Evolutionary conservation across 2,797 vertebrate species (phyloP).

Genomic region (Gila robusta): DNA sequence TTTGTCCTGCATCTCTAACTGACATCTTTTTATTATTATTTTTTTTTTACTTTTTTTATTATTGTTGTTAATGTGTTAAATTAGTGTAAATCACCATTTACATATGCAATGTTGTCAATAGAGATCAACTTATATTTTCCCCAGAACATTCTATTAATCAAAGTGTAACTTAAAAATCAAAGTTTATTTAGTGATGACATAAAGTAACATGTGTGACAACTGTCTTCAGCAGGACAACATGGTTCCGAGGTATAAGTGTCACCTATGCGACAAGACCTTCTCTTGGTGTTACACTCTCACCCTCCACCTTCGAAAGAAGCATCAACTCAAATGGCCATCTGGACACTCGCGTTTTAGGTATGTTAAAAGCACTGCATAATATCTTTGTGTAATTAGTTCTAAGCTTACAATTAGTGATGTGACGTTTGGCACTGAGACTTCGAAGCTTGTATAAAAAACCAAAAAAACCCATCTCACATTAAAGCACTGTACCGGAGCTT

Average conservation of each 20-base stretch:
- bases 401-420: background rate
- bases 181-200: background rate
- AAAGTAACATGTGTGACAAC: constrained; percentile 2
- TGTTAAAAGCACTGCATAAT: background rate
- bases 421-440: background rate
- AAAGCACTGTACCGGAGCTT: too few species aligned
- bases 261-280: constrained; percentile 83
- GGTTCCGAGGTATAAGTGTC: constrained; percentile 83
- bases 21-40: background rate
- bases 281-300: constrained; percentile 85
- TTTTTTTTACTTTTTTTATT: background rate
- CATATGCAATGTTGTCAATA: background rate
- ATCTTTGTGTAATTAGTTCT: background rate
- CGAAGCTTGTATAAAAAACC: background rate
- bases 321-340: constrained; percentile 85
- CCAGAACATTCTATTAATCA: background rate
- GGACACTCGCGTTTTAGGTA: constrained; percentile 83
- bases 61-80: background rate
- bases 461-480: too few species aligned
- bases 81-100: background rate
- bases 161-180: background rate
- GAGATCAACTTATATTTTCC: background rate
- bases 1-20: background rate
- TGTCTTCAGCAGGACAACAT: constrained; percentile 71
- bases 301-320: constrained; percentile 80